These are phyloP conservation scores for Caenorhabditis angaria DNA, from an alignment of 2,888 invertebrate species.

Conservation along the genomic window DNA sequence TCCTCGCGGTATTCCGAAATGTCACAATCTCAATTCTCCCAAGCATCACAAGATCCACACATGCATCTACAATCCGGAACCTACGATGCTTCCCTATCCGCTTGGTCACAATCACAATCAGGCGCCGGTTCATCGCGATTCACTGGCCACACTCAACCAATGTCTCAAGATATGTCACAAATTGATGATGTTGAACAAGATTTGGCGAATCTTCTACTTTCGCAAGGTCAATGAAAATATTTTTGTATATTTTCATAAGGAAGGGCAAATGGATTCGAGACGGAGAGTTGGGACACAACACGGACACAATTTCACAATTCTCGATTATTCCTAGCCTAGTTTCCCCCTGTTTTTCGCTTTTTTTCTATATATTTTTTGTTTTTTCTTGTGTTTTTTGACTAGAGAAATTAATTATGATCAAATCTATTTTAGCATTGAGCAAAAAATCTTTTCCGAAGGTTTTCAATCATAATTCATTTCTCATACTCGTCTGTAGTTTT, in stretches of 20 bases:
- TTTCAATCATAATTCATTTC: no score
- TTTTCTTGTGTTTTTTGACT: no score
- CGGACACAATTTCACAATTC: no score
- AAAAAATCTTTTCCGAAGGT: no score
- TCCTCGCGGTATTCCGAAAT: slow-evolving; percentile 22
- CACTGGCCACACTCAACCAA: slow-evolving; percentile 16
- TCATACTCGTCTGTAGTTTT: not conserved
- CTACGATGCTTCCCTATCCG: slow-evolving; percentile 20
- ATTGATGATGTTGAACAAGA: slow-evolving; percentile 54
- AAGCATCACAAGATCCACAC: slow-evolving; percentile 27
- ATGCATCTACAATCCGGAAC: not conserved
- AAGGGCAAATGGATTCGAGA: not conserved
- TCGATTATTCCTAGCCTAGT: no score
- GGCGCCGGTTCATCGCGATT: slow-evolving; percentile 5
- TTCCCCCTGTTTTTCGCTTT: not conserved
- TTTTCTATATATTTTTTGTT: no score
- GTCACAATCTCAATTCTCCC: slow-evolving; percentile 28
- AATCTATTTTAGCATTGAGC: no score
- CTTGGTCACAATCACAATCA: slow-evolving; percentile 42
- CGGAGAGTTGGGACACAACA: not conserved
- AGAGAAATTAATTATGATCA: no score
- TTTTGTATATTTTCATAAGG: not conserved
- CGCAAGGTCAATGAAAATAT: slow-evolving; percentile 36
- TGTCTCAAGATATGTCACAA: slow-evolving; percentile 48
- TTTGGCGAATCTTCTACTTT: slow-evolving; percentile 53